Percentiles rank a stretch among this genome's conserved stretches.
phyloP scores from a whole-genome alignment of 2,888 invertebrate species.

The Anticlea derivata region DNA sequence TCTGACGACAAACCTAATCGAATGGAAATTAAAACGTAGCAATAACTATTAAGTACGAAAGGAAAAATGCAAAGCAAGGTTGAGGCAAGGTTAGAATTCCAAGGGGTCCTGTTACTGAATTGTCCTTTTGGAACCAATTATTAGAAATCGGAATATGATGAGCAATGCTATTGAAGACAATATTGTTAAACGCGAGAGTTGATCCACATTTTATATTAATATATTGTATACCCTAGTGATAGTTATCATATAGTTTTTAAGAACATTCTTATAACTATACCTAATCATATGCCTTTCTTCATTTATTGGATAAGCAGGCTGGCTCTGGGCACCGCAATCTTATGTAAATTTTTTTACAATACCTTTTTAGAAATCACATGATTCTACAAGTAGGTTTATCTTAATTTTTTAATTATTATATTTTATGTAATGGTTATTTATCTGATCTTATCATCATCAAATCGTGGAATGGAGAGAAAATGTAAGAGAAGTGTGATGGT shows the following conservation, averaged over 20 bases:
- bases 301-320: not conserved
- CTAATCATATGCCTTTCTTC: slow-evolving; percentile 33
- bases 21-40: slow-evolving; percentile 18
- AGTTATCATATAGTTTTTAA: slow-evolving; percentile 61
- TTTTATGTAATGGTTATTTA: not conserved
- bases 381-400: no score
- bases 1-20: not conserved
- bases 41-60: slow-evolving; percentile 26
- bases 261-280: slow-evolving; percentile 65
- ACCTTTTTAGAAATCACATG: no score
- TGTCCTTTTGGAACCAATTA: slow-evolving; percentile 46
- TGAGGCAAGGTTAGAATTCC: slow-evolving; percentile 14
- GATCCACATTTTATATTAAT: slow-evolving; percentile 73
- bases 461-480: slow-evolving; percentile 25
- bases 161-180: slow-evolving; percentile 80
- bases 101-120: slow-evolving; percentile 25
- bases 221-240: slow-evolving; percentile 55
- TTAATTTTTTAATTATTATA: no score
- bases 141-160: slow-evolving; percentile 54
- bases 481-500: slow-evolving; percentile 50
- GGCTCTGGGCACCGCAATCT: not conserved
- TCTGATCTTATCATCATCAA: not conserved
- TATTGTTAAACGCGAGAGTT: slow-evolving; percentile 79
- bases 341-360: not conserved
- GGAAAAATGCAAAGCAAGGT: not conserved